Percentiles rank a stretch among this genome's conserved stretches.
Evolutionary conservation across 2,888 invertebrate genomes (phyloP).

Genomic region (Meteorus colon): DNA sequence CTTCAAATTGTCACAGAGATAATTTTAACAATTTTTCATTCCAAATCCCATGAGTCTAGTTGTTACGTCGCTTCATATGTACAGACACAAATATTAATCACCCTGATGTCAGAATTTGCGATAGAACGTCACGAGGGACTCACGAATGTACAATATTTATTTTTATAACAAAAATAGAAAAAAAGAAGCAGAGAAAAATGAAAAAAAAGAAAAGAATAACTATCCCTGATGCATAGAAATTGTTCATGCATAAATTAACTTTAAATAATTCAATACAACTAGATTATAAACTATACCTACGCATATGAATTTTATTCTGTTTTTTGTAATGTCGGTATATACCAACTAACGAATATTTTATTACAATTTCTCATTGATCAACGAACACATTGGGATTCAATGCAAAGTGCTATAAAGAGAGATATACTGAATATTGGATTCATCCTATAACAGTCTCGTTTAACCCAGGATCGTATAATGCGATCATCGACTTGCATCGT

Average conservation of each 20-base stretch:
- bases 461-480: conserved; percentile 47
- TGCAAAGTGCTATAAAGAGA: conserved; percentile 9
- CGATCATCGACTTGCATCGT: conserved; percentile 45
- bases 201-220: too few relatives aligned
- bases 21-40: conserved; percentile 20
- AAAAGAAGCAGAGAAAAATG: not conserved
- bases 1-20: conserved; percentile 4
- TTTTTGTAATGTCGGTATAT: not conserved
- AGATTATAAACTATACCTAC: too few relatives aligned
- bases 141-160: conserved; percentile 3
- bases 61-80: not conserved
- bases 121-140: conserved; percentile 15
- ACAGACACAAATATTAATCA: conserved; percentile 23
- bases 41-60: not conserved
- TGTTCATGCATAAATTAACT: too few relatives aligned
- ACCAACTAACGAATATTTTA: not conserved
- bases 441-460: conserved; percentile 19
- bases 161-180: not conserved
- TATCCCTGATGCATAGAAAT: too few relatives aligned
- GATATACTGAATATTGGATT: conserved; percentile 10
- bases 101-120: conserved; percentile 26
- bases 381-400: conserved; percentile 2
- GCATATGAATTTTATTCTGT: not conserved
- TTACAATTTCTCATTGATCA: conserved; percentile 3
- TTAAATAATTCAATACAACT: too few relatives aligned